Percentiles rank a stretch among this genome's conserved stretches.
Conservation (phyloP, 2,888 invertebrate genomes). For the Orchesella flavescens region DNA sequence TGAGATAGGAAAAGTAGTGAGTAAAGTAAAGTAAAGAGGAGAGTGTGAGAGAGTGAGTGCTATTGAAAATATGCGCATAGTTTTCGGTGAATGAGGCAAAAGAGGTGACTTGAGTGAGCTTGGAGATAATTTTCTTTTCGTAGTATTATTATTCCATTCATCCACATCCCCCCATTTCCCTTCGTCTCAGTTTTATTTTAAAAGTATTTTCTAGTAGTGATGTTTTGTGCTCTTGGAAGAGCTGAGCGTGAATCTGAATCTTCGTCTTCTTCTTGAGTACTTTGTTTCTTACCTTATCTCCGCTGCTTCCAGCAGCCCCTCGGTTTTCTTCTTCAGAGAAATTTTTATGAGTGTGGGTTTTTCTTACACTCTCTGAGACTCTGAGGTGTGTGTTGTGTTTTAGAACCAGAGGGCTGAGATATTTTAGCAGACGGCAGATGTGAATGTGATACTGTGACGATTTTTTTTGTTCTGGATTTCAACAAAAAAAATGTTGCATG, state of each 20-base stretch:
- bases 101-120: background rate
- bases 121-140: constrained; percentile 22
- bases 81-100: constrained; percentile 9
- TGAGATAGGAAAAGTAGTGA: no score
- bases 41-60: no score
- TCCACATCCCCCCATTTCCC: constrained; percentile 22
- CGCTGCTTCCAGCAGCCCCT: background rate
- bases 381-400: background rate
- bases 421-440: constrained; percentile 10
- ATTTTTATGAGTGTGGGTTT: no score
- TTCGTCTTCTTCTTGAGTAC: background rate
- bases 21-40: background rate
- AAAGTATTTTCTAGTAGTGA: constrained; percentile 6
- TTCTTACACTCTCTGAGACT: no score
- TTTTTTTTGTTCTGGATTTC: no score
- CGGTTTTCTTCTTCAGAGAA: no score
- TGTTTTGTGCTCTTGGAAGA: no score
- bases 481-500: no score
- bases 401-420: background rate
- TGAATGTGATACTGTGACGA: background rate
- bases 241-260: background rate
- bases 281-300: background rate
- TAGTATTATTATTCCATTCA: constrained; percentile 27
- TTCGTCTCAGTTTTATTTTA: constrained; percentile 19
- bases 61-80: background rate